These are phyloP conservation scores for Dasypogon diadema DNA, from an alignment of 2,888 invertebrate species.

Conservation along the genomic window DNA sequence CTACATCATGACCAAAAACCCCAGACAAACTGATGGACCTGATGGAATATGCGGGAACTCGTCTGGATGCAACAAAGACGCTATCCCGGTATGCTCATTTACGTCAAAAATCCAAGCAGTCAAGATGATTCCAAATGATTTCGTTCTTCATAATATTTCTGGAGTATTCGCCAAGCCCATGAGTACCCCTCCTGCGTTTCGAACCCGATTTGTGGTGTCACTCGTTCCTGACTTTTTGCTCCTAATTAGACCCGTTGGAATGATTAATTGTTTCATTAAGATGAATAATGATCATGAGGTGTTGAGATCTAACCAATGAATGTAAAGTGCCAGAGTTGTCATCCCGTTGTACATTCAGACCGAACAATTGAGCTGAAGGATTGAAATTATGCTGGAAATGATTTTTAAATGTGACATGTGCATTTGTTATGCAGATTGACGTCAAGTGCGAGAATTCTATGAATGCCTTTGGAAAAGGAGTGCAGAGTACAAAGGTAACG, in stretches of 20 bases:
- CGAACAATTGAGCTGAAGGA: conserved; percentile 32
- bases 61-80: conserved; percentile 16
- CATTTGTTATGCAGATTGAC: conserved; percentile 15
- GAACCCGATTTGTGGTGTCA: conserved; percentile 24
- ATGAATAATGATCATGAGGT: conserved; percentile 55
- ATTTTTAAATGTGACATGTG: conserved; percentile 4
- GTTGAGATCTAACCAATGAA: conserved; percentile 55
- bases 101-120: conserved; percentile 50
- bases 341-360: neutral
- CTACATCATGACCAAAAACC: conserved; percentile 14
- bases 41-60: neutral
- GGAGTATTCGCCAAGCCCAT: neutral
- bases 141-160: conserved; percentile 5
- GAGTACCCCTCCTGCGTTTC: neutral
- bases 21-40: conserved; percentile 14
- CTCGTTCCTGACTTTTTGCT: conserved; percentile 17
- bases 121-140: conserved; percentile 28
- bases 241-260: conserved; percentile 53
- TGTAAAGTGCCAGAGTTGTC: conserved; percentile 42
- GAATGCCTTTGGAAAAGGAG: neutral
- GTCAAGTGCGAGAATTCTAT: neutral
- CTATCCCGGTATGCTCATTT: conserved; percentile 49
- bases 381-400: neutral
- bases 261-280: conserved; percentile 56
- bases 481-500: neutral